Evolutionary conservation across 64 coral and sea anemone species (phyloP), one percentile per base, ranked within the genome.

Genomic region (Montipora cactus): DNA sequence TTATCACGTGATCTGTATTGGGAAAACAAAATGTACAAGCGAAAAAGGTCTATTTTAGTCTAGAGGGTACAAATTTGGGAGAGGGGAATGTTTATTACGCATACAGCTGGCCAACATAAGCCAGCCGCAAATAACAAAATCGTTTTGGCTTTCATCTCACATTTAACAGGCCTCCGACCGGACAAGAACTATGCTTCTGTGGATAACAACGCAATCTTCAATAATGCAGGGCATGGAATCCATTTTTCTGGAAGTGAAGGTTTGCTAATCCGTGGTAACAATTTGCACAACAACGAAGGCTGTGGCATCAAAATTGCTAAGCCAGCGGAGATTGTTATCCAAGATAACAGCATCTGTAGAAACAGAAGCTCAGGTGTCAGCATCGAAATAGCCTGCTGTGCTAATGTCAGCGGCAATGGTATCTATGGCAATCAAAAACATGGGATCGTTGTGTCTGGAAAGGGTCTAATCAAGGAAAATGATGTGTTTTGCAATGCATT

Each of bases 141-240:
- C 7, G 7, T 57, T 57, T 57, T 57, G 6, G 53, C 53, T 57
- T 57, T 64, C 2, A 64, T 64, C 61, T 57, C 7, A 83, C 46
- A 19, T 86, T 86, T 8, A 51, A 21, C 84, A 99, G 98, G 92
- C 1, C 98, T 92, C n/a, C 89, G 87, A 87, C 92, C 95, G 75
- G 98, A 99, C 22, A 95, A 99, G 53, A 99, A 99, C 85, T 92
- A 55, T 75, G 98, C 98, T 2, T 89, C 89, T 3, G 92, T 96
- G 9, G 98, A 96, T 51, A 96, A 96, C 55, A 99, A 99, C 67
- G 93, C 86, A 10, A 92, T 99, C 10, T 94, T 87, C 64, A 91
- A 95, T 67, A 99, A 99, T 69, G 85, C 84, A 4, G 98, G 92
- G 1, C 95, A 94, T 46, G 98, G 98, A 4, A 96, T 99, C 15